A percentile compares a stretch with the other conserved stretches of the same genome.
Conservation (phyloP, 2,888 invertebrate genomes). For the Tethea ocularis region DNA sequence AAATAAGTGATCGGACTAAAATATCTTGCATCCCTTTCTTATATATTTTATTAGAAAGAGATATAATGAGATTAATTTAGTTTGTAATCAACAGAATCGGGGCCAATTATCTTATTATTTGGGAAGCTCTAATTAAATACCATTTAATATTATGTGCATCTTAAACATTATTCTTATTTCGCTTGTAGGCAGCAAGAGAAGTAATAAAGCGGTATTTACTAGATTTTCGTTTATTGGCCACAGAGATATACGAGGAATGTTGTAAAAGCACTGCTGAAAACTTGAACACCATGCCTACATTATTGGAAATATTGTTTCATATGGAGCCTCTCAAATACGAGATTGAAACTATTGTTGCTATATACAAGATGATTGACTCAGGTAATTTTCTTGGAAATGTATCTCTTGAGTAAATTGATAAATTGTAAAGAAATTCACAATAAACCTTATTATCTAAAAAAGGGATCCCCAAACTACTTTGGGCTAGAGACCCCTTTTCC, state of each 20-base stretch:
- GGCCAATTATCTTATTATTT: no score
- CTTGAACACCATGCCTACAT: slow-evolving; percentile 65
- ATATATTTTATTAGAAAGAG: no score
- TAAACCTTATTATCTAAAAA: no score
- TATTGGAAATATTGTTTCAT: slow-evolving; percentile 68
- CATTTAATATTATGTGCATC: no score
- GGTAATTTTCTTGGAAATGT: neutral
- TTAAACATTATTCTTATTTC: neutral
- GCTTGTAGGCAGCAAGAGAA: slow-evolving; percentile 84
- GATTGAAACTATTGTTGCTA: slow-evolving; percentile 79
- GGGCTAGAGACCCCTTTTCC: no score
- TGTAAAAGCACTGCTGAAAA: slow-evolving; percentile 42
- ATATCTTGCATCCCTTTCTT: no score
- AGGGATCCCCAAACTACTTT: no score
- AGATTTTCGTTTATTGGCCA: slow-evolving; percentile 82
- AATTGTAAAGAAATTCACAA: no score
- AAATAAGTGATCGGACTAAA: no score
- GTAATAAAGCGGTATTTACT: slow-evolving; percentile 84
- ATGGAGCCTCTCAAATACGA: slow-evolving; percentile 78
- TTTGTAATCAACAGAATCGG: no score
- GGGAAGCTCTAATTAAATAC: no score
- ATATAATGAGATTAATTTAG: no score
- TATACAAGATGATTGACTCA: slow-evolving; percentile 76
- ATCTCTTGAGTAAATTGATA: neutral
- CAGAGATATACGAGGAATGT: slow-evolving; percentile 65